These are phyloP conservation scores for Oophaga pumilio DNA, from an alignment of 2,113 vertebrate genomes.

Conservation along the genomic window DNA sequence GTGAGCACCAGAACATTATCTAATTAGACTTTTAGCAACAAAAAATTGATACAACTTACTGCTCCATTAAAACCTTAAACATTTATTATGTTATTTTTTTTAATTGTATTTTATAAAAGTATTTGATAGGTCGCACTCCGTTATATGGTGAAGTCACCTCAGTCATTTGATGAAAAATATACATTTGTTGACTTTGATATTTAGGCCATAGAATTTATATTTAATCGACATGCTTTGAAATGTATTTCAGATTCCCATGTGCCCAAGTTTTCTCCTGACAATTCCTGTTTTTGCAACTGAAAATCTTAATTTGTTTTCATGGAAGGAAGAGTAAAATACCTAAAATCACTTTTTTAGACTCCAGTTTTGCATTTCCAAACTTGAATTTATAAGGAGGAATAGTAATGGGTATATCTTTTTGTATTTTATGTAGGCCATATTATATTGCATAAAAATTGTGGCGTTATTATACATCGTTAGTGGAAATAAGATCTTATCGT, in stretches of 20 bases:
- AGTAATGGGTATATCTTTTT: not conserved
- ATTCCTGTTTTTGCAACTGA: conserved; percentile 14
- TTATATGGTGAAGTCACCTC: not conserved
- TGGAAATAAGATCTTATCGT: not conserved
- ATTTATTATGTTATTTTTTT: no score
- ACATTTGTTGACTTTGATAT: not conserved
- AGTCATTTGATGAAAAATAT: not conserved
- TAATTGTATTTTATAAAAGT: no score
- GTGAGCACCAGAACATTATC: not conserved
- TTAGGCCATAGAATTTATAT: not conserved
- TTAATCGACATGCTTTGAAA: not conserved
- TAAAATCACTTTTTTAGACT: not conserved
- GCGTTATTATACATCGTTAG: not conserved
- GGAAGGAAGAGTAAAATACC: not conserved
- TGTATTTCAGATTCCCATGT: not conserved
- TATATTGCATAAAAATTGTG: not conserved
- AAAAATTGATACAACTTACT: no score
- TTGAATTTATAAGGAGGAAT: not conserved
- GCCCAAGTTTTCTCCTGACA: not conserved
- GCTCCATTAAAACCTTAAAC: no score
- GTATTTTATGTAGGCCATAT: not conserved
- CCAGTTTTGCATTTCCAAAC: not conserved
- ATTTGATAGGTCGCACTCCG: no score
- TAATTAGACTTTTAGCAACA: no score
- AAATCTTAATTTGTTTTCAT: conserved; percentile 45